phyloP scores from a whole-genome alignment of 2,113 vertebrate species.

The Grammomys surdaster region DNA sequence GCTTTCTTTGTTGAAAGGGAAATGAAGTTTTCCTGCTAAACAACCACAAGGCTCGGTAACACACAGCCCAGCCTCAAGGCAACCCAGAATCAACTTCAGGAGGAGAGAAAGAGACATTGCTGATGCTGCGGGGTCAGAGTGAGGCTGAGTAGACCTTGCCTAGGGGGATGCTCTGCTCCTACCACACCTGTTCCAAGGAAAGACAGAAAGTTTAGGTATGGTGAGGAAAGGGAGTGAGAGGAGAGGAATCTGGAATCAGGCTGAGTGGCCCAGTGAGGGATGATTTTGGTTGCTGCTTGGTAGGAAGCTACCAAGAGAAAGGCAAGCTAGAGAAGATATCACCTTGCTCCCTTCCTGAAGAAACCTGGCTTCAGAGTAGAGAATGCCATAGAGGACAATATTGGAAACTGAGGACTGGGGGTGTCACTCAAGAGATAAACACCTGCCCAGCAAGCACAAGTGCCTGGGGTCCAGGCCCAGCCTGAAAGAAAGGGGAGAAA shows the following conservation, averaged over 20 bases:
- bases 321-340: not conserved
- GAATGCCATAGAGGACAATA: not conserved
- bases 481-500: not conserved
- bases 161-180: fast-evolving
- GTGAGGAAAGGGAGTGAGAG: not conserved
- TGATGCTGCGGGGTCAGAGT: not conserved
- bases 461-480: not conserved
- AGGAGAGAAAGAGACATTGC: not conserved
- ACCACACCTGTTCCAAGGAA: not conserved
- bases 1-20: conserved; percentile 12
- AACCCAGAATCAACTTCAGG: not conserved
- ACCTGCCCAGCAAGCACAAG: not conserved
- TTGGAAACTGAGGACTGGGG: not conserved
- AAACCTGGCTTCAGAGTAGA: not conserved
- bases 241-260: not conserved
- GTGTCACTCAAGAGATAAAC: not conserved
- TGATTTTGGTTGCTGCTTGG: not conserved
- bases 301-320: not conserved
- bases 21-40: not conserved
- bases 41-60: not conserved
- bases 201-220: fast-evolving
- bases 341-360: not conserved
- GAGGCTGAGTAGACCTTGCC: not conserved
- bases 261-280: not conserved
- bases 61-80: not conserved